Base-by-base conservation (phyloP, 2,888 invertebrate genomes). In the Ptychoptera contaminata region DNA sequence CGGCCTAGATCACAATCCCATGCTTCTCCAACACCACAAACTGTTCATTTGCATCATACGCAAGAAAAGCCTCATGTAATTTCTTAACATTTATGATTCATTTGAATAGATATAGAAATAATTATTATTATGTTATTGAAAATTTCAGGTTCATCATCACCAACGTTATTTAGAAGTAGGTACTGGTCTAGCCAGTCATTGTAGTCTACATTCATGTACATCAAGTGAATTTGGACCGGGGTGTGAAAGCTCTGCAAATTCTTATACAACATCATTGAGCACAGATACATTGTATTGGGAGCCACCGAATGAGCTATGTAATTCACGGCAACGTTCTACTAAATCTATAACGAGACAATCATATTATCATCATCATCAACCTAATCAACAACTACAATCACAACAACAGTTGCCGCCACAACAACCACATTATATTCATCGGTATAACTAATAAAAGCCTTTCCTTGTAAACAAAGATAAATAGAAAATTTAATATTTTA, bases 201-300 rank as follows among this genome's bases (percentile, higher is more conserved):
- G 82, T 56, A 87, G 86, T 59, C 65, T 87, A 45, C 86, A 86
- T 56, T 86, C 86, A 0, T 85, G 83, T 56, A 82, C 83, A 0
- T 82, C 84, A 2, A 86, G 83, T 57, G 78, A 79, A 47, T 65
- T 76, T 40, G 82, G 79, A 37, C 78, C 76, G 1, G 72, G 72
- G 1, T 73, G 68, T 2, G 82, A 80, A 36, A 82, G 79, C 54
- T 82, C 83, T 35, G 79, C 77, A 7, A 78, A 79, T 1, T 85
- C 85, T 38, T 87, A 87, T 57, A 84, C 84, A 16, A 87, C 86
- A 11, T 87, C 86, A 0, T 67, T 87, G 11, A 88, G 87, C 58
- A 87, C 85, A 8, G 88, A 88, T 54, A 87, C 87, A 2, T 69
- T 88, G 1, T 87, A 85, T 58, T 87, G 87, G 84, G 86, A 87